phyloP scores from a whole-genome alignment of 2,113 vertebrate genomes.

The Daboia siamensis region DNA sequence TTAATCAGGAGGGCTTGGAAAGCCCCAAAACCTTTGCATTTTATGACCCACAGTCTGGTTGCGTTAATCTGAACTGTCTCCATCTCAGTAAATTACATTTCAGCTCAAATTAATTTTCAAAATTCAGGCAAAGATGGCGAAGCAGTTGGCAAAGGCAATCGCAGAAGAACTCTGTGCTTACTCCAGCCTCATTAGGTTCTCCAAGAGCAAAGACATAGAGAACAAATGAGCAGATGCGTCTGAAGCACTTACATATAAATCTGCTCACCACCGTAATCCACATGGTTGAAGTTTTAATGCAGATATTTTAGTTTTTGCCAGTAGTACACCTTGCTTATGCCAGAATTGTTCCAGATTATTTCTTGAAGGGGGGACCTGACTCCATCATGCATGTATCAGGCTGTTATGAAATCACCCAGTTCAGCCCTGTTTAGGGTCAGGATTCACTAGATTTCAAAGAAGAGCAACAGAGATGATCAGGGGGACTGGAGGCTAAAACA shows the following conservation, averaged over 20 bases:
- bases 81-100: constrained; percentile 15
- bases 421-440: not conserved
- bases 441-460: no score
- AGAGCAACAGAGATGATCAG: no score
- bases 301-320: not conserved
- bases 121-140: constrained; percentile 5
- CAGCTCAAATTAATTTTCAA: constrained; percentile 2
- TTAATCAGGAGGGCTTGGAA: not conserved
- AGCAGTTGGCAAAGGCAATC: not conserved
- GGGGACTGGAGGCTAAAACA: no score
- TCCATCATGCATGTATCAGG: not conserved
- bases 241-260: not conserved
- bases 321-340: no score
- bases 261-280: not conserved
- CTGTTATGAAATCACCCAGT: not conserved
- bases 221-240: not conserved
- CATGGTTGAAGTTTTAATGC: not conserved
- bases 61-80: not conserved
- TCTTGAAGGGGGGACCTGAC: not conserved
- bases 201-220: not conserved
- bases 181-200: not conserved
- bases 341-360: not conserved
- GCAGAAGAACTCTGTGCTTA: not conserved
- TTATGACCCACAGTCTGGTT: not conserved
- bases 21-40: not conserved